Conservation (phyloP, 2,888 invertebrate species). For the Drosophila falleni region DNA sequence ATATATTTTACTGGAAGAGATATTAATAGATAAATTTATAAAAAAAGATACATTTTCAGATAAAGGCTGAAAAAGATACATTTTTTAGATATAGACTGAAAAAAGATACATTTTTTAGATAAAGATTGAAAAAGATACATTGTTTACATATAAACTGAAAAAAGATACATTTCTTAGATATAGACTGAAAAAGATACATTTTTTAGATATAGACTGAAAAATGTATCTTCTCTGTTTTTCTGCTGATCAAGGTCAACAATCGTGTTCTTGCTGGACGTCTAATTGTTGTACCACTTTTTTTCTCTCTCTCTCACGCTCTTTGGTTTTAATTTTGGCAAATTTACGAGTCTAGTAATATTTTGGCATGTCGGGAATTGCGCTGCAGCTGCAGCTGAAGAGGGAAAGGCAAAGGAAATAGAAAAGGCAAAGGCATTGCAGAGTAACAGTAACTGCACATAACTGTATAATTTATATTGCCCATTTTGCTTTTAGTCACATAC, state of each 20-base stretch:
- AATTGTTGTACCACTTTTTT: constrained; percentile 26
- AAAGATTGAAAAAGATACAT: too few relatives aligned
- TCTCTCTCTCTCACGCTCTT: constrained; percentile 3
- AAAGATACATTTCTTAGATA: too few relatives aligned
- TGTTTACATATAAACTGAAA: too few relatives aligned
- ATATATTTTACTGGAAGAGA: too few relatives aligned
- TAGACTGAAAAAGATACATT: too few relatives aligned
- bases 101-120: too few relatives aligned
- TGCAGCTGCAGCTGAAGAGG: constrained; percentile 40
- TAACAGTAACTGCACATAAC: constrained; percentile 73
- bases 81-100: not conserved
- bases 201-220: not conserved
- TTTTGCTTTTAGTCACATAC: constrained; percentile 66
- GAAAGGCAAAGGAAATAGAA: constrained; percentile 4
- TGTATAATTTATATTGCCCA: constrained; percentile 78
- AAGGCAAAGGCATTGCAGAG: constrained; percentile 31
- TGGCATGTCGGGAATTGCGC: constrained; percentile 23
- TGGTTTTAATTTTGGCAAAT: constrained; percentile 39
- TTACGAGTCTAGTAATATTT: constrained; percentile 39
- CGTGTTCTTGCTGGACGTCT: not conserved
- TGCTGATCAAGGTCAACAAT: not conserved
- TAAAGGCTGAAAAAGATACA: too few relatives aligned
- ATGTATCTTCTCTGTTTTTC: not conserved
- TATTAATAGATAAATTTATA: not conserved
- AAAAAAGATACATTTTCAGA: too few relatives aligned